Evolutionary conservation across 2,113 vertebrate genomes (phyloP).

Genomic region (Syngnathus typhle): DNA sequence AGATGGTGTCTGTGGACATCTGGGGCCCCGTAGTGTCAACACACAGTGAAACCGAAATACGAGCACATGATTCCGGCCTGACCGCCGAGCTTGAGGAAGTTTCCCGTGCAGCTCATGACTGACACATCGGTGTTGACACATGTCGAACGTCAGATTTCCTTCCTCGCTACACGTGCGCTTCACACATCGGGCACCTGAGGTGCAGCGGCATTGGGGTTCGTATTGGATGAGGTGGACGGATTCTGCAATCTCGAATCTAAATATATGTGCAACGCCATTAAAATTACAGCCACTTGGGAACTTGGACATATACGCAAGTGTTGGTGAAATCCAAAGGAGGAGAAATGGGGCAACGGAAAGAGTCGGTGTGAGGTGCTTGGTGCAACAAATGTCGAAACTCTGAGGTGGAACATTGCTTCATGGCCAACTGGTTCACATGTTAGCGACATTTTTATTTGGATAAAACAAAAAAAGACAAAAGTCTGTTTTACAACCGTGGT

Average conservation of each 20-base stretch:
- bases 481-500: conserved; percentile 29
- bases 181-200: neutral
- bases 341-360: neutral
- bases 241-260: too few relatives aligned
- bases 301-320: neutral
- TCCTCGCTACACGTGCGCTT: conserved; percentile 35
- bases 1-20: neutral
- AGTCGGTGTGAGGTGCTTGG: conserved; percentile 42
- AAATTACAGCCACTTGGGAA: too few relatives aligned
- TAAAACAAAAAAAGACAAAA: conserved; percentile 33
- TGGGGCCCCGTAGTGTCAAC: neutral
- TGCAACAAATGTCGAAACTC: conserved; percentile 51
- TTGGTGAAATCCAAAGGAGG: neutral
- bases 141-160: conserved; percentile 46
- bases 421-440: neutral
- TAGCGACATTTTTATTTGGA: neutral
- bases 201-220: neutral
- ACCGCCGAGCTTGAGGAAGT: conserved; percentile 43
- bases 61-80: neutral
- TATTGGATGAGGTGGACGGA: too few relatives aligned
- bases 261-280: too few relatives aligned
- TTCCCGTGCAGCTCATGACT: conserved; percentile 40
- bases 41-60: neutral
- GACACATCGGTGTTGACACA: conserved; percentile 38
- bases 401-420: conserved; percentile 16